Base-by-base conservation (phyloP, 2,113 vertebrate genomes). In the Pachycephala philippinensis region DNA sequence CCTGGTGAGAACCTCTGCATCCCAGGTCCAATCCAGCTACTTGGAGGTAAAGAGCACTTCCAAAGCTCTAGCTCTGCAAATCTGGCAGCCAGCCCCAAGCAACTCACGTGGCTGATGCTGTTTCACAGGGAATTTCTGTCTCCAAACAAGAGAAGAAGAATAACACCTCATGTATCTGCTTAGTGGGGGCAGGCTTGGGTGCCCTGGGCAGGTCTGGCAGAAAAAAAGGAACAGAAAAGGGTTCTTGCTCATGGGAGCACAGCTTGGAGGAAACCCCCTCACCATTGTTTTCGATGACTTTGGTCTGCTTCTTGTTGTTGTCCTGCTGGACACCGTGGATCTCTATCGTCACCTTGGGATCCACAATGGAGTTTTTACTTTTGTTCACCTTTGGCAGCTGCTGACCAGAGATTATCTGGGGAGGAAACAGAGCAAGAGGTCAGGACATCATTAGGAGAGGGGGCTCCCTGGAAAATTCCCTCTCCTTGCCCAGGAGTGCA, bases 311-410 rank as follows among this genome's bases (percentile, higher is more conserved):
- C 93, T 96, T 99, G 80, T 92, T 96, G 24, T 89, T 72, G 66
- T 99, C 99, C n/a, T 83, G 97, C 13, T 96, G 97, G 60, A 99
- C 98, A 0, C 99, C 99, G 0, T 97, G 93, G 84, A 99, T 97
- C 94, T 99, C 98, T 94, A 99, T 96, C 0, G 95, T 98, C 33
- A 99, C 99, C 84, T 98, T 98, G 19, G 99, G 99, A 94, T 99
- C 99, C 63, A 99, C 99, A 0, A 99, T 99, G 17, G 99, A 99
- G 28, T 97, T 99, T 87, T 99, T 99, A 72, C 98, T 98, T 97
- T 98, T 99, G 96, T 99, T 99, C 68, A 99, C 87, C 96, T 99
- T 99, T 18, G 99, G 99, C 56, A 99, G 96, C 97, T 99, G 99
- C 97, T 99, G 99, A 54, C 98, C 99, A 42, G 99, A 99, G 97